Base-by-base conservation (phyloP, 2,888 invertebrate genomes). In the Epistrophe grossulariae region DNA sequence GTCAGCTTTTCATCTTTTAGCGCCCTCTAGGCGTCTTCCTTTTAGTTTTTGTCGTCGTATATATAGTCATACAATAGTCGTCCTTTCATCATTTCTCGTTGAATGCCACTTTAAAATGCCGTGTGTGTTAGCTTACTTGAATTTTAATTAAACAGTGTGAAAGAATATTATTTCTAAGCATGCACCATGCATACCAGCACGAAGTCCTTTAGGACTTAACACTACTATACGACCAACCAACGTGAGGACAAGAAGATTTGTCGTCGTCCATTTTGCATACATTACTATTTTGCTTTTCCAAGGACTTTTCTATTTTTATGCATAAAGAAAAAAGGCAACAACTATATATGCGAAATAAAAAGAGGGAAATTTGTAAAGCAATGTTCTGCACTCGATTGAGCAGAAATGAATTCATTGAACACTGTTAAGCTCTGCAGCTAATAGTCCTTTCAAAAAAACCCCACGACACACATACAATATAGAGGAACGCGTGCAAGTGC, bases 351-450 rank as follows among this genome's bases (percentile, higher is more conserved):
- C 8, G 52, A 13, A 35, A 43, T 11, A 35, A 43, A 8, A 35
- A 15, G 9, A 15, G 50, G 0, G 11, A 28, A 50, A n/a, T 19
- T 38, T 72, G 48, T 72, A 85, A 87, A 79, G 66, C 83, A 76
- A 82, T 87, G 60, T 74, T 45, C 52, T 52, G 28, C 74, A 87
- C 87, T 87, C 87, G 79, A 87, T 87, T 79, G 87, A 87, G 79
- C 76, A 79, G 83, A 87, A 79, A 71, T 45, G 45, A 82, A 83
- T 76, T 79, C 83, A 87, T 76, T 83, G 83, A 83, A 82, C 85
- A 82, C 55, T 40, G 35, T 52, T 62, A 62, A 17, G 15, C 43
- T 40, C 64, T 40, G 62, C 38, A 72, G 64, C 81, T 77, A 77
- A 71, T 71, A 48, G 19, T 38, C 43, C 62, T 62, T 43, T n/a